phyloP scores from a whole-genome alignment of 2,888 invertebrate genomes.

The Zygothrica quintamaculata region DNA sequence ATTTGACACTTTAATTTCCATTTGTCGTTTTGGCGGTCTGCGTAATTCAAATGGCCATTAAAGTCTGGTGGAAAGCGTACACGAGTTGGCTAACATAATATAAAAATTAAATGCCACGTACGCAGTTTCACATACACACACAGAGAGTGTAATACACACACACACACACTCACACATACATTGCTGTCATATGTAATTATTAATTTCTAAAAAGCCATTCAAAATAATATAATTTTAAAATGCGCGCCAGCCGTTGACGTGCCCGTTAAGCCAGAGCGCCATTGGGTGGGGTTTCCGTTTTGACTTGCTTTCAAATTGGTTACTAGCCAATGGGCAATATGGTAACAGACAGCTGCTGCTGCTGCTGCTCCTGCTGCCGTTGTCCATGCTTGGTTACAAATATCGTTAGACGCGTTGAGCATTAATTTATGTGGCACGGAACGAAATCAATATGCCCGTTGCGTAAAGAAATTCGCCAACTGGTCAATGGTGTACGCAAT shows the following conservation, averaged over 20 bases:
- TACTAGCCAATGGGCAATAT: conserved; percentile 34
- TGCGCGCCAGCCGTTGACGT: conserved; percentile 59
- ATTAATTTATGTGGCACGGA: conserved; percentile 70
- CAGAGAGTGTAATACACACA: conserved; percentile 3
- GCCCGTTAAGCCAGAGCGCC: conserved; percentile 20
- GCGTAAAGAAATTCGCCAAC: conserved; percentile 58
- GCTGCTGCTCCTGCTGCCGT: conserved; percentile 29
- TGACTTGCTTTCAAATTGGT: conserved; percentile 36
- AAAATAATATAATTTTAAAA: conserved; percentile 80
- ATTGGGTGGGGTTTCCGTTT: background rate
- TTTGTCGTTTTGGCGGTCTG: conserved; percentile 27
- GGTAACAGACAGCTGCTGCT: conserved; percentile 35
- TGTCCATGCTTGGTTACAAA: conserved; percentile 57
- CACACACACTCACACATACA: conserved; percentile 3
- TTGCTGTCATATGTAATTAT: conserved; percentile 74
- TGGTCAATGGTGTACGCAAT: conserved; percentile 29
- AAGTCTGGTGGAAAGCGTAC: conserved; percentile 35
- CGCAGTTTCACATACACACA: conserved; percentile 31
- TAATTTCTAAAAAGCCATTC: conserved; percentile 81
- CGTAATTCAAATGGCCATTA: conserved; percentile 53
- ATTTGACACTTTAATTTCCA: conserved; percentile 29
- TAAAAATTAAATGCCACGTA: conserved; percentile 73
- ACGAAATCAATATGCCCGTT: conserved; percentile 68
- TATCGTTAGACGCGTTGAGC: conserved; percentile 54
- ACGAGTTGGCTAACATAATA: conserved; percentile 48